Evolutionary conservation across 2,797 vertebrate genomes (phyloP).

Genomic region (Anisognathus igniventris): DNA sequence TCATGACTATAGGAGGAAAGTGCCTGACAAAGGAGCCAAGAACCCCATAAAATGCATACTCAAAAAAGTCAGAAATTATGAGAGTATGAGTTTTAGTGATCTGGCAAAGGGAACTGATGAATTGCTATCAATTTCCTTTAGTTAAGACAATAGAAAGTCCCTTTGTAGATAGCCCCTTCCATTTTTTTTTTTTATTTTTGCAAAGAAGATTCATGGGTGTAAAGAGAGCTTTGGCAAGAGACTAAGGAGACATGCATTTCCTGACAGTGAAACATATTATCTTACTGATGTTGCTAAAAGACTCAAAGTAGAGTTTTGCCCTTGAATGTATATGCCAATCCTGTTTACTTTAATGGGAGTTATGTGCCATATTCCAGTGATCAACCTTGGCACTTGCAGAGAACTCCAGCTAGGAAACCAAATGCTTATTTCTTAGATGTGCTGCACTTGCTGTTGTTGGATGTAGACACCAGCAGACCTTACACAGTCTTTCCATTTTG

Average conservation of each 20-base stretch:
- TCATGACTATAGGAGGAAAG: neutral
- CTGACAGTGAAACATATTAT: neutral
- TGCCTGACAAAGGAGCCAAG: neutral
- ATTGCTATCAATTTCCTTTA: neutral
- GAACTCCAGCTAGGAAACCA: slow-evolving; percentile 35
- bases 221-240: neutral
- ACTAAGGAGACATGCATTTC: neutral
- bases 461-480: neutral
- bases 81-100: neutral
- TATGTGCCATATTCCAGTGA: neutral
- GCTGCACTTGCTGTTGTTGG: neutral
- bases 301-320: neutral
- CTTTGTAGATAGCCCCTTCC: fast-evolving
- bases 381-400: neutral
- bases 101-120: neutral
- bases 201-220: neutral
- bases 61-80: neutral
- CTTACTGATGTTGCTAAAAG: neutral
- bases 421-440: slow-evolving; percentile 2
- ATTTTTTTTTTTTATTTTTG: neutral
- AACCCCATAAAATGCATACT: neutral
- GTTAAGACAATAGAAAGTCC: neutral
- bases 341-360: neutral
- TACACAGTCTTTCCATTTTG: neutral
- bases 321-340: neutral